These are phyloP conservation scores for Saxidomus purpurata DNA, from an alignment of 1,140 invertebrate species.

Conservation along the genomic window DNA sequence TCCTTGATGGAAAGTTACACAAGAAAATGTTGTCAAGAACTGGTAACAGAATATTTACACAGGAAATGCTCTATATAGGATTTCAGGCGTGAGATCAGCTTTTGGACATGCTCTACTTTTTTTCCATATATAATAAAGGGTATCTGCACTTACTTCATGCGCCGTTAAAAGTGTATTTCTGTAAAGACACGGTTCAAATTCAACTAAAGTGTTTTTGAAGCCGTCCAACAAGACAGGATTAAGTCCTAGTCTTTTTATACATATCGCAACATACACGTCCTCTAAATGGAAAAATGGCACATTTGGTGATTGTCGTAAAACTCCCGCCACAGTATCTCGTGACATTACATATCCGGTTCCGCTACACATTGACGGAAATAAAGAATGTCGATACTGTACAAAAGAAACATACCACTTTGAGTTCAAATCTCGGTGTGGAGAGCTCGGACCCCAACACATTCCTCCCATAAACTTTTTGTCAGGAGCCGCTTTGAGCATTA, in stretches of 20 bases:
- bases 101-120: conserved; percentile 35
- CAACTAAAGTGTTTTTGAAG: conserved; percentile 68
- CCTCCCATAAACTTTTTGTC: conserved; percentile 61
- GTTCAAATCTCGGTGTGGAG: conserved; percentile 77
- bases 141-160: conserved; percentile 53
- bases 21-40: too few relatives aligned
- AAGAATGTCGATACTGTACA: conserved; percentile 78
- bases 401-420: conserved; percentile 85
- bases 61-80: conserved; percentile 19
- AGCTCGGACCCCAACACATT: conserved; percentile 71
- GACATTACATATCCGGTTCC: conserved; percentile 86
- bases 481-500: conserved; percentile 68
- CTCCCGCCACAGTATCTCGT: conserved; percentile 78
- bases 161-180: conserved; percentile 68
- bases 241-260: conserved; percentile 65
- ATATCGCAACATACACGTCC: conserved; percentile 85
- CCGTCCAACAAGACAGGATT: conserved; percentile 64
- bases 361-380: conserved; percentile 85
- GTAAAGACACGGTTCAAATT: conserved; percentile 69
- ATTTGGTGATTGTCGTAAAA: conserved; percentile 77
- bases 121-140: conserved; percentile 60
- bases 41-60: not conserved
- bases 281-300: conserved; percentile 84
- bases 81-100: conserved; percentile 5
- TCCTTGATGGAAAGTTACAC: too few relatives aligned